Conservation (phyloP, 2,113 vertebrate species). For the Alligator mississippiensis region DNA sequence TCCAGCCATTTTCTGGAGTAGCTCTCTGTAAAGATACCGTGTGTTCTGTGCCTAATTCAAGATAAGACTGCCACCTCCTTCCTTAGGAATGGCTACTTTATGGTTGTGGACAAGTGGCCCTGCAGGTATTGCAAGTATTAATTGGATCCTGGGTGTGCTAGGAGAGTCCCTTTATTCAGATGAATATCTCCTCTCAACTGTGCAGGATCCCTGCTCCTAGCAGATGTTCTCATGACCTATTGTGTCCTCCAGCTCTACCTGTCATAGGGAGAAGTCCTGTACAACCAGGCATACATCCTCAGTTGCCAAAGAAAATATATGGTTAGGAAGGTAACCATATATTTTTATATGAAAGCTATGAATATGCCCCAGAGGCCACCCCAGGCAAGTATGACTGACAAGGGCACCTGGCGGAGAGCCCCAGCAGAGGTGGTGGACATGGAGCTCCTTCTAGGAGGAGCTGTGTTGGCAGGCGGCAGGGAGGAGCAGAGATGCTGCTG, state of each 20-base stretch:
- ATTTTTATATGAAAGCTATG: background rate
- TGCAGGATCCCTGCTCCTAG: background rate
- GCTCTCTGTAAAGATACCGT: background rate
- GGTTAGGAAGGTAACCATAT: background rate
- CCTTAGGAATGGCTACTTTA: background rate
- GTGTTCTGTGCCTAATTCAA: background rate
- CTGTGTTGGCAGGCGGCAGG: background rate
- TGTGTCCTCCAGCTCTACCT: background rate
- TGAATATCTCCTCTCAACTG: background rate
- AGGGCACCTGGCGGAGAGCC: background rate
- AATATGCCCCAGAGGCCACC: background rate
- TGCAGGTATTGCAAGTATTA: background rate
- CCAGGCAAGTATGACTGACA: too few species aligned
- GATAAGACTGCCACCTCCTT: background rate
- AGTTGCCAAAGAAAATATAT: background rate
- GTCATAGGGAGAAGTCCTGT: background rate
- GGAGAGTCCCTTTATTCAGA: background rate
- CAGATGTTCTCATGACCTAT: background rate
- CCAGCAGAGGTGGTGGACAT: background rate
- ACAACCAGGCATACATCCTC: background rate
- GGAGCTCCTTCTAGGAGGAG: background rate
- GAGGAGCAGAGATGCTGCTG: background rate
- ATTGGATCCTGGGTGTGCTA: background rate
- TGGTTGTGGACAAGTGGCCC: background rate
- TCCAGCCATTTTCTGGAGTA: background rate